Evolutionary conservation across 2,888 invertebrate species (phyloP), one percentile per base, ranked within the genome.

Genomic region (Caenorhabditis doughertyi): DNA sequence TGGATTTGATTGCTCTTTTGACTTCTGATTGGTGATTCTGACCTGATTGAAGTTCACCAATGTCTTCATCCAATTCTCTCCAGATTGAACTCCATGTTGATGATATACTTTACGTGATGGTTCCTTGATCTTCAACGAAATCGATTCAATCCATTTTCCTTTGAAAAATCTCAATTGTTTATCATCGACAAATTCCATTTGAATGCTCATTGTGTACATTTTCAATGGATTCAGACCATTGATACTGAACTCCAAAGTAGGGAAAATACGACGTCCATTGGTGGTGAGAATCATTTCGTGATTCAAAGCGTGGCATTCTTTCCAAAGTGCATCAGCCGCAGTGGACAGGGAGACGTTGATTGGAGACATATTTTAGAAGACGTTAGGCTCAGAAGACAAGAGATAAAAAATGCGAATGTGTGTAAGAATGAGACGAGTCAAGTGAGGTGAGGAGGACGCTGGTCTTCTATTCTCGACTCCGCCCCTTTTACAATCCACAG

Each of bases 221-320:
- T 72, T 62, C 7, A 1, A 3, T 1, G 62, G 39, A 13, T 72
- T 53, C 11, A 62, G 53, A 7, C 72, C 72, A 8, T 3, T 32
- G 62, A 62, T 13, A 8, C 3, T 29, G 53, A 27, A 72, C 53
- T 72, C 53, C 13, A 72, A 53, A 53, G 21, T 35, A 0, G 72
- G 72, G 53, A 62, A 72, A 9, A 72, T 72, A 0, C 62, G 62
- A 16, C 72, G 72, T 2, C 62, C 62, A 25, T 11, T 5, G 29
- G 35, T 35, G 8, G 72, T 72, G 23, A 51, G 16, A 13, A 53
- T 53, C 72, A 72, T 72, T 27, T 72, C 71, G 18, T 72, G 27
- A 5, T 21, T 11, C 4, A 72, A 25, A 0, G 32, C 18, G n/a
- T 39, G 21, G n/a, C 49, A 60, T 0, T n/a, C 5, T 3, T n/a